phyloP scores from a whole-genome alignment of 2,888 invertebrate species.

The Julus scanicus region DNA sequence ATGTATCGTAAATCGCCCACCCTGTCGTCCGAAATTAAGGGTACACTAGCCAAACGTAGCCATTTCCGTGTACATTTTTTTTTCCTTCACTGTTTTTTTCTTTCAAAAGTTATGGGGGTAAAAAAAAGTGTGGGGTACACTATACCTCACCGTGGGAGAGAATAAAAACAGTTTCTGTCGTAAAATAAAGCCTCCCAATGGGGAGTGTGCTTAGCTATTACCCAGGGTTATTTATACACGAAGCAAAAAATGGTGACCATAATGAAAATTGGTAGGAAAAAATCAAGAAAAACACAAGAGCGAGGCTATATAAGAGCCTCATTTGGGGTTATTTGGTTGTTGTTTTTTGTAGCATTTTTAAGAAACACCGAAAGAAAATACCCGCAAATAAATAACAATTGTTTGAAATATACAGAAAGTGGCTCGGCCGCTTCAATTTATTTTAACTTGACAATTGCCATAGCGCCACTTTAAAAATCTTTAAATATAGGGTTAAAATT shows the following conservation, averaged over 20 bases:
- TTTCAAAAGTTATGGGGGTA: background rate
- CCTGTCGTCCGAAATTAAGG: constrained; percentile 29
- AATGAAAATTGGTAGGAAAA: background rate
- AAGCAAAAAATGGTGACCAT: background rate
- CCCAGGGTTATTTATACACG: constrained; percentile 40
- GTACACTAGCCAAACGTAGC: constrained; percentile 34
- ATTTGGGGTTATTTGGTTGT: constrained; percentile 33
- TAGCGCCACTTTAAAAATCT: constrained; percentile 24
- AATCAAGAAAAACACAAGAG: background rate
- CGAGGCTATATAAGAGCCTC: background rate
- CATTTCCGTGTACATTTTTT: constrained; percentile 38
- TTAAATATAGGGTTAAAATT: constrained; percentile 23
- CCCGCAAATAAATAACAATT: background rate
- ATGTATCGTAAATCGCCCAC: background rate
- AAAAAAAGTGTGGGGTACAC: constrained; percentile 2
- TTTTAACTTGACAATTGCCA: constrained; percentile 1
- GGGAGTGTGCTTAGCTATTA: constrained; percentile 17
- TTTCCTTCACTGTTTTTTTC: background rate
- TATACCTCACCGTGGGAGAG: constrained; percentile 30
- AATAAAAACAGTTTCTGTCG: background rate
- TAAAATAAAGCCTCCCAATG: background rate
- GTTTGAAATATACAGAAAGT: background rate
- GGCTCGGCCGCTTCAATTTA: background rate
- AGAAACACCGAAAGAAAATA: background rate
- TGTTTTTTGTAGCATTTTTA: constrained; percentile 20